Evolutionary conservation across 2,113 vertebrate species (phyloP), one percentile per base, ranked within the genome.

Genomic region (Mirounga angustirostris): DNA sequence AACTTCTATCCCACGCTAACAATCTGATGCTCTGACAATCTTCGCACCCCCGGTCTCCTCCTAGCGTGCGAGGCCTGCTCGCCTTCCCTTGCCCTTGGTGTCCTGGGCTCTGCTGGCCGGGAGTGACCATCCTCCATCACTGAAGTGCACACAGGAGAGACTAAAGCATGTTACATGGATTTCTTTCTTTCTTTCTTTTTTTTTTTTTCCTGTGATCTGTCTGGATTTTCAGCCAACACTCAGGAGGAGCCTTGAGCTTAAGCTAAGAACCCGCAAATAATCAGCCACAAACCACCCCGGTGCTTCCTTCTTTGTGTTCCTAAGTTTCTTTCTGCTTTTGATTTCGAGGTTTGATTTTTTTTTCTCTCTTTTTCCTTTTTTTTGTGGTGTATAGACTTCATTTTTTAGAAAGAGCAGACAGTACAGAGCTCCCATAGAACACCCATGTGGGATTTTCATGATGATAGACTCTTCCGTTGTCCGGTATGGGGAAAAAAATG

Each of bases 1-100:
- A 8, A 30, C 1, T 14, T 3, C 9, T 3, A 7, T 18, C n/a
- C 21, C 9, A 0, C 5, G 1, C 1, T 8, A 4, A 14, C 1
- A 1, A 0, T 30, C 33, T 16, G 54, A 7, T 1, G 0, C 24
- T 4, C 16, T 14, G 54, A 12, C 13, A 5, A 1, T 54, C 26
- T 11, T 5, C 8, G 1, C 16, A 0, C 24, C 1, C 4, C 28
- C 16, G 21, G 5, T 4, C 8, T 7, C 22, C 2, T 22, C 59
- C n/a, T 36, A 3, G 3, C 4, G 5, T 24, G 21, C 36, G 8
- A 24, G 2, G 9, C 52, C 58, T 12, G 21, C 7, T 16, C 11
- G 3, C 36, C 28, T 5, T 7, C 24, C 28, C 40, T n/a, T 19
- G 26, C 15, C 0, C 1, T 3, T 8, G 5, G 4, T 12, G 13